These are phyloP conservation scores for Enoplosus armatus DNA, from an alignment of 2,797 vertebrate species.

Conservation along the genomic window DNA sequence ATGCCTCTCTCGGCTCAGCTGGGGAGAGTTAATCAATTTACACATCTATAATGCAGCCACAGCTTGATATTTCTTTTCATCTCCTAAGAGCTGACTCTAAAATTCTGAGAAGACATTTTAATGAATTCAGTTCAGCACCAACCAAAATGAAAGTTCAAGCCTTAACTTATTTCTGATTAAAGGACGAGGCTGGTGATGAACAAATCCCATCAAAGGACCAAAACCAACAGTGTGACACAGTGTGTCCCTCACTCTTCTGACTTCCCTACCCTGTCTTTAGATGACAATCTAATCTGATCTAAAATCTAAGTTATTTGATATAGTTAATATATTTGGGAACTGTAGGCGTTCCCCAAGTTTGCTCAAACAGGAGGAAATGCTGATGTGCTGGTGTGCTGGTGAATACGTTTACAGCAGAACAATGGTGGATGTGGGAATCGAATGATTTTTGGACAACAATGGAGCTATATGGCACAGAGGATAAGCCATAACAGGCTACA, in stretches of 20 bases:
- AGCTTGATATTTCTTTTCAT: conserved; percentile 30
- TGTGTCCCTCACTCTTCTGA: background rate
- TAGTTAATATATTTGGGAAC: background rate
- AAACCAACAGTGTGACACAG: background rate
- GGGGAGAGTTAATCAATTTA: conserved; percentile 2
- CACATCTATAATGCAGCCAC: background rate
- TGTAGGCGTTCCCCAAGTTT: background rate
- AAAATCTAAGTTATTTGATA: background rate
- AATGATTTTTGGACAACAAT: conserved; percentile 12
- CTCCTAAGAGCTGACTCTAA: conserved; percentile 4
- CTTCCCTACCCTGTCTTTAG: no score
- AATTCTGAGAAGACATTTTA: conserved; percentile 2
- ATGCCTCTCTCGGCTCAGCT: background rate
- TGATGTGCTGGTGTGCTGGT: background rate
- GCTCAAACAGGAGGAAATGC: background rate
- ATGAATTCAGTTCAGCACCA: background rate
- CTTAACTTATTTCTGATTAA: conserved; percentile 2
- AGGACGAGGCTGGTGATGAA: background rate
- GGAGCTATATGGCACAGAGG: background rate
- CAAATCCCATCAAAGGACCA: background rate
- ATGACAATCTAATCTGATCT: background rate
- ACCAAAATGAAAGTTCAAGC: background rate
- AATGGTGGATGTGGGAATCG: background rate
- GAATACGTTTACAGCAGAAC: background rate
- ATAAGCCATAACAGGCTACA: background rate